Base-by-base conservation (phyloP, 53 echinoderm and acorn worm species). In the Echinometra lucunter region DNA sequence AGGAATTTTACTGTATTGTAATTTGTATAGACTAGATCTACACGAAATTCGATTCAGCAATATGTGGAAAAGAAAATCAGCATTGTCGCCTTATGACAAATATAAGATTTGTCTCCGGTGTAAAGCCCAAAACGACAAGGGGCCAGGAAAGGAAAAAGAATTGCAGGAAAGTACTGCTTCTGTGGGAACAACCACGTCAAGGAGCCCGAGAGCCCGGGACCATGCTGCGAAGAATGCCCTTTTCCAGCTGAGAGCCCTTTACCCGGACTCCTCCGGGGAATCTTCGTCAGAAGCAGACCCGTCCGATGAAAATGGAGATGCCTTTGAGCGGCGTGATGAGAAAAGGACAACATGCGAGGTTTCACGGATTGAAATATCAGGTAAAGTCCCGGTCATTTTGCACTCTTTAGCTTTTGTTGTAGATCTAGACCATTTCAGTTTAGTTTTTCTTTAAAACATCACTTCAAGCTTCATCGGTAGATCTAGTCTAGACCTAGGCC, bases 221-320 rank as follows among this genome's bases (percentile, higher is more conserved):
- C 78, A 78, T 40, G 42, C 42, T 69, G 15, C 38, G 85, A 49
- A 25, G 53, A 85, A 85, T 49, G 85, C 85, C 4, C 85, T 85
- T 49, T 12, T n/a, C 18, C 85, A 49, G 49, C 49, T 85, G n/a
- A 85, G n/a, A 15, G 49, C 49, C 28, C n/a, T 49, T 27, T 85
- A 85, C 49, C n/a, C 53, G 0, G 85, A 6, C n/a, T 49, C 49
- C 47, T 85, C 85, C 3, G 85, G 85, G 45, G 85, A 85, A 85
- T 85, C 85, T 85, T 85, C 49, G 11, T 40, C 78, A 25, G 85
- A 45, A 13, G n/a, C n/a, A n/a, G 82, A 42, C 23, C 16, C 18
- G 45, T 45, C 47, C 2, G 85, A 49, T 49, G 49, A 85, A 47
- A 81, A 81, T 23, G 44, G 19, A 23, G 85, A 16, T 47, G 85